These are phyloP conservation scores for Labeo catla DNA, from an alignment of 2,113 vertebrate genomes.

Conservation along the genomic window DNA sequence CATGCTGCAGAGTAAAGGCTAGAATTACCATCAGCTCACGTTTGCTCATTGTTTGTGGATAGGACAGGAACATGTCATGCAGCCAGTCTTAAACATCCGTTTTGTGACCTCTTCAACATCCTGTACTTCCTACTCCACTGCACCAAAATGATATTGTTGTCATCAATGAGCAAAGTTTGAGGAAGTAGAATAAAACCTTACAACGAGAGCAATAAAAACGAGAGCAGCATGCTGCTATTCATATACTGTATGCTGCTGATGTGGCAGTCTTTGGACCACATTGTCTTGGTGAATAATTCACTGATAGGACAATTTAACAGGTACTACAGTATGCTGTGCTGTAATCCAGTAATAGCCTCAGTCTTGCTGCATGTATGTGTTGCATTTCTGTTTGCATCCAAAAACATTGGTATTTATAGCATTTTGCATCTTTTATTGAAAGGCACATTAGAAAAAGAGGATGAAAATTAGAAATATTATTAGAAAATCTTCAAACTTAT, in stretches of 20 bases:
- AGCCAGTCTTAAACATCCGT: not conserved
- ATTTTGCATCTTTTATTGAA: too few relatives aligned
- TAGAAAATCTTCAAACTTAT: not conserved
- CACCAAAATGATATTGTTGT: not conserved
- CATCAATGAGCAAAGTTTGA: not conserved
- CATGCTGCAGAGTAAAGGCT: not conserved
- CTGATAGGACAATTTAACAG: not conserved
- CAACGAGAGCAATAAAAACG: not conserved
- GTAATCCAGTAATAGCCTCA: too few relatives aligned
- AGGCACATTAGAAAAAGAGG: too few relatives aligned
- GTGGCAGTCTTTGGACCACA: not conserved
- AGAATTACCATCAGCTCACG: not conserved
- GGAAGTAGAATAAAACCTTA: not conserved
- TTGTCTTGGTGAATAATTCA: not conserved
- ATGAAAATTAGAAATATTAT: too few relatives aligned
- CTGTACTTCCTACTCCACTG: not conserved
- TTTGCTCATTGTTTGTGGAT: conserved; percentile 25
- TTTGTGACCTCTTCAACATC: not conserved
- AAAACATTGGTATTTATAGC: too few relatives aligned
- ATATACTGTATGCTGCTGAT: not conserved
- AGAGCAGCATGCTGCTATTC: not conserved
- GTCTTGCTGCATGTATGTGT: too few relatives aligned
- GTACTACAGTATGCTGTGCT: not conserved
- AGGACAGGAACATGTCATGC: conserved; percentile 2
- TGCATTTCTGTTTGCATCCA: too few relatives aligned